Percentiles rank a stretch among this genome's conserved stretches.
phyloP scores from a whole-genome alignment of 2,113 vertebrate genomes.

The Hemiprocne comata region DNA sequence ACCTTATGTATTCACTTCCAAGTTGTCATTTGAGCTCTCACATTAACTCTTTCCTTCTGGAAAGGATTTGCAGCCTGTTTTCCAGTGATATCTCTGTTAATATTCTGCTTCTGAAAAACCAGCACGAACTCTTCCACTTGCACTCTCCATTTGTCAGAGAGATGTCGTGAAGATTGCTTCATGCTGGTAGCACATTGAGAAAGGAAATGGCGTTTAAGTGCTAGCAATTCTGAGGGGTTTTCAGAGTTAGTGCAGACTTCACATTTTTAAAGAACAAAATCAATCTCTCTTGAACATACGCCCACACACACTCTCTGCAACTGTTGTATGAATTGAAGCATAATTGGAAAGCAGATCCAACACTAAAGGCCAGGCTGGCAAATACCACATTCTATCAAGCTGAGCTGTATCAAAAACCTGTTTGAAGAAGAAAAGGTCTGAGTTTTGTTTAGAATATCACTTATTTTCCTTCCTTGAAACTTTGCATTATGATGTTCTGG shows the following conservation, averaged over 20 bases:
- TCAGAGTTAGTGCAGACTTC: slow-evolving; percentile 49
- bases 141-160: not conserved
- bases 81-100: not conserved
- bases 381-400: slow-evolving; percentile 33
- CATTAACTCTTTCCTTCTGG: slow-evolving; percentile 14
- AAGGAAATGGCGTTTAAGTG: slow-evolving; percentile 45
- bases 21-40: not conserved
- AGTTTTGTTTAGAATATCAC: not conserved
- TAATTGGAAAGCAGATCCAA: slow-evolving; percentile 56
- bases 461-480: not conserved
- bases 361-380: slow-evolving; percentile 63
- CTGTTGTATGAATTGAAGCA: slow-evolving; percentile 52
- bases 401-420: slow-evolving; percentile 41
- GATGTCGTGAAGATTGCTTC: not conserved
- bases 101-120: not conserved
- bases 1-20: not conserved
- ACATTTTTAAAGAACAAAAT: slow-evolving; percentile 60
- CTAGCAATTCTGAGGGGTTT: slow-evolving; percentile 47
- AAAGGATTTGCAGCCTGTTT: not conserved
- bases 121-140: not conserved
- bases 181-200: not conserved
- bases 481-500: not conserved
- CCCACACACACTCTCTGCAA: slow-evolving; percentile 59
- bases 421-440: not conserved
- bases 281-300: slow-evolving; percentile 38